Base-by-base conservation (phyloP, 2,797 vertebrate species). In the Petrocephalus sullivani region DNA sequence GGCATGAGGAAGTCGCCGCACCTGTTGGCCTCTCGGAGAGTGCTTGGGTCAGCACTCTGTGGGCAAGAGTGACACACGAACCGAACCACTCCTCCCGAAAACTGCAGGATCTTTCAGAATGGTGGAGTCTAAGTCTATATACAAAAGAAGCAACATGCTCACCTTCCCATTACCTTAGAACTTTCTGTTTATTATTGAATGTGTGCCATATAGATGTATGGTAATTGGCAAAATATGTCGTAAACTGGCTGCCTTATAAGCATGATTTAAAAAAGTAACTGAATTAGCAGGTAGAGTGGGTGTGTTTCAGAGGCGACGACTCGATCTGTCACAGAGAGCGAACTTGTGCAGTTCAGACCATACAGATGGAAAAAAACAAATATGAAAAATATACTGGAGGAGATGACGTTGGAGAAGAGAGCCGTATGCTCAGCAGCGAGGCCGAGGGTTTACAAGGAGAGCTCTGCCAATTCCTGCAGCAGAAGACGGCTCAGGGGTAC, bases 321-420 rank as follows among this genome's bases (percentile, higher is more conserved):
- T 37, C 8, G n/a, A n/a, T 56, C 46, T 75, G 21, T 82, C 21
- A 33, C 2, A 16, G 19, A 46, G 21, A n/a, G n/a, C 28, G 78
- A 46, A 60, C 67, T 60, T 57, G 7, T 12, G 28, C 33, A 23
- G 85, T 9, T 67, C 46, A 33, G 28, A 37, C 54, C 56, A 83
- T 60, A 41, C 37, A 82, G 57, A 82, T 37, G 71, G 56, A 21
- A 88, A 64, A 61, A 78, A 83, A 37, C 16, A 46, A 82, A 81
- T 58, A 82, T 88, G 54, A 82, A 88, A 83, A 82, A 60, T 82
- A 87, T 41, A 61, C 41, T 10, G 58, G 51, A 85, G 87, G 56
- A 85, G 58, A 84, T 84, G 37, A 88, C 58, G 41, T 23, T 53
- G 51, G 41, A 81, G n/a, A 46, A 0, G 23, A 78, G 84, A 56